Percentiles rank a stretch among this genome's conserved stretches.
Conservation (phyloP, 2,113 vertebrate species). For the Saccopteryx leptura region DNA sequence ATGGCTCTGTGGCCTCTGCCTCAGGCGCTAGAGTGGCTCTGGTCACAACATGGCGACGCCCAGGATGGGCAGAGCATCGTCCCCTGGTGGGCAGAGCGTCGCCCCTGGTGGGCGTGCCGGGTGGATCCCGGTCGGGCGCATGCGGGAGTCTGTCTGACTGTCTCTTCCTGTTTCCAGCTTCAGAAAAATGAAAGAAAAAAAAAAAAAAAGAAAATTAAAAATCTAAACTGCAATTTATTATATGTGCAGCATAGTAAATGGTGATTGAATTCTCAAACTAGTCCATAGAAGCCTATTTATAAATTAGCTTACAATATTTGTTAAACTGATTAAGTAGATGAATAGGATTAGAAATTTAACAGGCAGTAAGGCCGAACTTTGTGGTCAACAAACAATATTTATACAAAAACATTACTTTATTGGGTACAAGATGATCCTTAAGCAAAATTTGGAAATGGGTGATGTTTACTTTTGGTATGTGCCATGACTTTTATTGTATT, state of each 20-base stretch:
- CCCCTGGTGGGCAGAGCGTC: no score
- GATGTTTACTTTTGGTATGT: background rate
- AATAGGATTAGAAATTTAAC: background rate
- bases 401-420: background rate
- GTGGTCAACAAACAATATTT: background rate
- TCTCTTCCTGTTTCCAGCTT: no score
- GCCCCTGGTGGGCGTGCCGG: no score
- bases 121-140: no score
- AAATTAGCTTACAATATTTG: background rate
- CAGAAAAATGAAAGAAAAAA: no score
- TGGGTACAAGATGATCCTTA: background rate
- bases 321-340: background rate
- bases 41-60: no score
- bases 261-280: constrained; percentile 28
- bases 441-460: background rate
- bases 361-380: background rate
- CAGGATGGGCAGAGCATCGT: no score
- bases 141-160: no score
- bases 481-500: background rate
- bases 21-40: no score
- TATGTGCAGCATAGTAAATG: background rate
- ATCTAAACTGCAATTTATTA: background rate
- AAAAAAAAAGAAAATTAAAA: no score
- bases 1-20: no score
- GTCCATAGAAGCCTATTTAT: background rate